Percentiles rank a stretch among this genome's conserved stretches.
phyloP scores from a whole-genome alignment of 2,113 vertebrate genomes.

The Abramis brama region DNA sequence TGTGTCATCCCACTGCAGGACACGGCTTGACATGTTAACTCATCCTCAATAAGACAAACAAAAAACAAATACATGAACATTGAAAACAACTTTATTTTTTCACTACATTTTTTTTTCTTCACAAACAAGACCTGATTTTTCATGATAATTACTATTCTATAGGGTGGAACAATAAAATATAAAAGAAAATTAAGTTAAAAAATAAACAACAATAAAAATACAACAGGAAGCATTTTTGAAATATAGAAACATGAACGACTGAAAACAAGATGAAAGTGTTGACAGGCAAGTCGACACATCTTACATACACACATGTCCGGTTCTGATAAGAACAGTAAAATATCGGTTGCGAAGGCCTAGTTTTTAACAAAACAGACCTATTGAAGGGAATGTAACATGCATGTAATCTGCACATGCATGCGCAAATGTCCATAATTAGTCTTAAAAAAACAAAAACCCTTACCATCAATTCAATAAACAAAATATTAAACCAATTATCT shows the following conservation, averaged over 20 bases:
- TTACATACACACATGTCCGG: constrained; percentile 21
- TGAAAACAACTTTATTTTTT: constrained; percentile 41
- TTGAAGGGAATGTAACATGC: constrained; percentile 5
- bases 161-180: constrained; percentile 5
- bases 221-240: neutral
- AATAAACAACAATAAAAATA: neutral
- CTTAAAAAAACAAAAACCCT: constrained; percentile 1
- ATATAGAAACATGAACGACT: neutral
- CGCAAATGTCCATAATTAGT: neutral
- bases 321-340: constrained; percentile 44
- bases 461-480: constrained; percentile 1
- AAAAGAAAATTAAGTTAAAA: constrained; percentile 42
- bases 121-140: constrained; percentile 27
- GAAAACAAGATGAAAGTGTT: neutral
- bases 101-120: constrained; percentile 4
- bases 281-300: constrained; percentile 29
- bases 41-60: neutral
- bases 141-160: constrained; percentile 21
- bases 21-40: neutral
- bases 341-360: neutral
- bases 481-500: constrained; percentile 42
- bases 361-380: constrained; percentile 11
- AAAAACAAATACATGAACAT: neutral
- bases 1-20: too few species aligned
- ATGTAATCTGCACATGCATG: constrained; percentile 12